Percentiles rank a stretch among this genome's conserved stretches.
These are phyloP conservation scores for Chromoteleia sp. DNA, from an alignment of 2,888 invertebrate genomes.

Conservation along the genomic window DNA sequence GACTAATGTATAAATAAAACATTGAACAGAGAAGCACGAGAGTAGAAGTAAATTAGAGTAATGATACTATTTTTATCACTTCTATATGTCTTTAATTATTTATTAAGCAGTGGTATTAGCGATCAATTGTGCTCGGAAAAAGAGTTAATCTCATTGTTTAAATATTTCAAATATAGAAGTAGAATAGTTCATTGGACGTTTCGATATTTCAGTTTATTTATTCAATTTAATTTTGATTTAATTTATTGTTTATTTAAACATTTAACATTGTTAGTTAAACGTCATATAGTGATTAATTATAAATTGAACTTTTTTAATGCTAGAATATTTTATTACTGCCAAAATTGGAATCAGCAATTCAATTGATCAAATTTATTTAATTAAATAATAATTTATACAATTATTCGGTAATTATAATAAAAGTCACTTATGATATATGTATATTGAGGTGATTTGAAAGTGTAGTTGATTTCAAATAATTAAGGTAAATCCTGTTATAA, in stretches of 20 bases:
- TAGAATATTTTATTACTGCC: no score
- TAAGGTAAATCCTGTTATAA: no score
- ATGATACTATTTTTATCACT: constrained; percentile 36
- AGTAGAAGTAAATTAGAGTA: constrained; percentile 32
- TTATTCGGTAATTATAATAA: no score
- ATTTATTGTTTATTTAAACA: not conserved
- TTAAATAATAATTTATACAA: no score
- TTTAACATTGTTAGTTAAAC: no score
- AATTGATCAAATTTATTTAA: no score
- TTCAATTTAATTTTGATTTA: not conserved
- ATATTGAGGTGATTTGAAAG: no score
- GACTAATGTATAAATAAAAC: constrained; percentile 35
- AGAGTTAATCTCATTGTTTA: constrained; percentile 2
- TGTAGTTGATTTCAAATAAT: no score
- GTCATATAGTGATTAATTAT: no score
- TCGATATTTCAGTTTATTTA: not conserved
- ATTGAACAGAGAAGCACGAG: constrained; percentile 10
- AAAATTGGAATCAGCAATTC: no score
- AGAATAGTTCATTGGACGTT: not conserved
- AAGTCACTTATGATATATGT: no score
- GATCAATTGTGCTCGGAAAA: constrained; percentile 18
- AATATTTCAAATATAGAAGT: constrained; percentile 13
- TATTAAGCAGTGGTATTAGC: constrained; percentile 32
- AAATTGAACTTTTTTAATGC: no score
- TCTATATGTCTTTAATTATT: constrained; percentile 33